Base-by-base conservation (phyloP, 2,113 vertebrate species). In the Rhinolophus ferrumequinum region DNA sequence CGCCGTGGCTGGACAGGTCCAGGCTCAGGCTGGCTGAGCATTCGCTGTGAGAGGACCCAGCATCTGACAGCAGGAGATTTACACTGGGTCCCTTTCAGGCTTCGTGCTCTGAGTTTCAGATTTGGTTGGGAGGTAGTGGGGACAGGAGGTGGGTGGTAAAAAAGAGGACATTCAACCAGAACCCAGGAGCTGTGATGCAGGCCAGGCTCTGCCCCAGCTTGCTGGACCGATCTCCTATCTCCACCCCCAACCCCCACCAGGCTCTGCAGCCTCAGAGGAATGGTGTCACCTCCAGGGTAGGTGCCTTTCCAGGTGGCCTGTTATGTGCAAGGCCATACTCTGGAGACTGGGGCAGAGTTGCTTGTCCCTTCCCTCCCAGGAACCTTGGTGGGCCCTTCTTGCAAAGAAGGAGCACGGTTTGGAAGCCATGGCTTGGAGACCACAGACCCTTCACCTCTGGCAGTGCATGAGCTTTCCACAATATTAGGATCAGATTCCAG, bases 161-260 rank as follows among this genome's bases (percentile, higher is more conserved):
- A 21, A 21, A 28, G 24, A 76, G 47, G 52, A 5, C 62, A 28
- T 76, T 60, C 88, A 64, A n/a, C 26, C 22, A 89, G 47, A 47
- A 90, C 44, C 22, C 58, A 47, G 33, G 56, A 56, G 21, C 52
- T 88, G 28, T 56, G 38, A 41, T 88, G 76, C 60, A 86, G 70
- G 22, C 70, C 67, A 35, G 44, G 47, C 66, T 93, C 38, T 13
- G 13, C 18, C 9, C 11, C 28, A 62, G 8, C n/a, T 77, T 33
- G 4, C 41, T 69, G 67, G 58, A 3, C 66, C 41, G 33, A 44
- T 33, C 3, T 38, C 50, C 9, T 6, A 2, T 35, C 44, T 56
- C 22, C 3, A 2, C 26, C 38, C n/a, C 3, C 11, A 5, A 0
- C 24, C 21, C 58, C 2, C 5, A 22, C 6, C 0, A 0, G 44